Conservation (phyloP, 2,113 vertebrate genomes). For the Sus scrofa region DNA sequence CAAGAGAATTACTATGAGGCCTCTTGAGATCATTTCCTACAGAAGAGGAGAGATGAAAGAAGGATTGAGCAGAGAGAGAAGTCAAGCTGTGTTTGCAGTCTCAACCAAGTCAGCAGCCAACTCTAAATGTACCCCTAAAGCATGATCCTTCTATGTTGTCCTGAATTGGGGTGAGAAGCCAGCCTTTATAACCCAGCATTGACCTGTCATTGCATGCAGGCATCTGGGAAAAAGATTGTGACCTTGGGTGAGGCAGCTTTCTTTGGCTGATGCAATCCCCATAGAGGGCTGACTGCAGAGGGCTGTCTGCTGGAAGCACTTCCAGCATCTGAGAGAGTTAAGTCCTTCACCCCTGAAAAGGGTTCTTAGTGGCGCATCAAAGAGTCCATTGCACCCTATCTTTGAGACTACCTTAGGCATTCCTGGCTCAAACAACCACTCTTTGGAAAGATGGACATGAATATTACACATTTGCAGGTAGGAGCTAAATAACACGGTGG, state of each 20-base stretch:
- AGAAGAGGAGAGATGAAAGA: not conserved
- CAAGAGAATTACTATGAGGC: not conserved
- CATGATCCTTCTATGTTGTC: not conserved
- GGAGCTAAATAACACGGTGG: not conserved
- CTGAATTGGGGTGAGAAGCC: not conserved
- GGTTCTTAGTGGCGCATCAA: not conserved
- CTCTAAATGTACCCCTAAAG: not conserved
- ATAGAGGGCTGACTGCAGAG: not conserved
- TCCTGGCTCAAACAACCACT: not conserved
- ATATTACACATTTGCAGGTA: conserved; percentile 15
- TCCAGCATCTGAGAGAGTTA: not conserved
- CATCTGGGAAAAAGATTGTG: not conserved
- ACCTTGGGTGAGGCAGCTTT: not conserved
- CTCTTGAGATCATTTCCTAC: not conserved
- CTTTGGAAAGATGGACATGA: conserved; percentile 39
- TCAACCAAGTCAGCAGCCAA: not conserved
- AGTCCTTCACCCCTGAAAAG: not conserved
- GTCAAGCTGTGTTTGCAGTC: not conserved
- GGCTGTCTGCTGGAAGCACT: not conserved
- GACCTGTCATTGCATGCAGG: not conserved
- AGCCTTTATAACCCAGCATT: not conserved
- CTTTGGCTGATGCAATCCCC: not conserved
- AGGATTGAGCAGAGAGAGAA: not conserved
- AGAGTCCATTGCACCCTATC: not conserved
- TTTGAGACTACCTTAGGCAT: not conserved